phyloP scores from a whole-genome alignment of 2,797 vertebrate genomes.

The Scolopax rusticola region DNA sequence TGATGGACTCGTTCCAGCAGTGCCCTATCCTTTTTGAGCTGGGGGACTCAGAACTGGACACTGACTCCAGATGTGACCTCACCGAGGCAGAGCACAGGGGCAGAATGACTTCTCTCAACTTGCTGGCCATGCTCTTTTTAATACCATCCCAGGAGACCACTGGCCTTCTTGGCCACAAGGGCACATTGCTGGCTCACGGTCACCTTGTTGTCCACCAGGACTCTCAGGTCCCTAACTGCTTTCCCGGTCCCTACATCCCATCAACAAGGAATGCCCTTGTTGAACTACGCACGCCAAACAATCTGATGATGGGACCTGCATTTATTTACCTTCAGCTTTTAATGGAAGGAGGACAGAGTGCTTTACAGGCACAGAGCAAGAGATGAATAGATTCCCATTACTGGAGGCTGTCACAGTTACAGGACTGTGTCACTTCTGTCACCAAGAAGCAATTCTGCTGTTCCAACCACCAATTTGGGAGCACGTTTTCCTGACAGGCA shows the following conservation, averaged over 20 bases:
- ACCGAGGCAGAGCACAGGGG: neutral
- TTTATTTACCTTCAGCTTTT: constrained; percentile 20
- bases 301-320: neutral
- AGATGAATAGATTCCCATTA: constrained; percentile 25
- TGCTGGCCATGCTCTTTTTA: neutral
- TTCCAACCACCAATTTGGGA: neutral
- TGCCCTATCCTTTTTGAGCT: neutral
- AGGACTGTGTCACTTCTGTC: neutral
- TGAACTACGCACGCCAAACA: neutral
- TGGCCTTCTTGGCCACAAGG: neutral
- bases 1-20: neutral
- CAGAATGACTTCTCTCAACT: neutral
- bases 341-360: neutral
- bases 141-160: neutral
- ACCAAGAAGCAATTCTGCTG: neutral
- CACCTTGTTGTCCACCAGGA: neutral
- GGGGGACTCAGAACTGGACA: neutral
- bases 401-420: neutral
- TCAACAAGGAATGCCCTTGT: neutral
- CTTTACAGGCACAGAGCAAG: neutral
- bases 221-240: neutral
- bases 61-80: neutral
- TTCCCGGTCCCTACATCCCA: neutral
- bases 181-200: neutral
- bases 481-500: neutral